Base-by-base conservation (phyloP, 2,113 vertebrate species). In the Boleophthalmus pectinirostris region DNA sequence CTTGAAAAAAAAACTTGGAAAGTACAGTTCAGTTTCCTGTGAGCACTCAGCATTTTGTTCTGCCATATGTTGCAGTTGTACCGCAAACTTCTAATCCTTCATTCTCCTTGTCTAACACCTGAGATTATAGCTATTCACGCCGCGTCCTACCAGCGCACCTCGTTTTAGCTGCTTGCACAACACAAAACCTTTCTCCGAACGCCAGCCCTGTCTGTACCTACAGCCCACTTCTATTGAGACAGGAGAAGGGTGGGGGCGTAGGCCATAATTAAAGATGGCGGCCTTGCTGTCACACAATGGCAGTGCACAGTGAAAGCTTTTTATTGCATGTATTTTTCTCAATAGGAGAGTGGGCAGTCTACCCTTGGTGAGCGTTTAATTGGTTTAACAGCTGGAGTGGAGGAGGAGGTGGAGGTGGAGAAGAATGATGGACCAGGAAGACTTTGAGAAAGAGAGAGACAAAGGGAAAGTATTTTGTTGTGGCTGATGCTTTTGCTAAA, bases 211-310 rank as follows among this genome's bases (percentile, higher is more conserved):
- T 89, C 85, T 87, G 75, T 83, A 87, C 87, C 85, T 87, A 87
- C 85, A 89, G 76, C 87, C 87, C 88, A 90, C 88, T 82, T 85
- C 82, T 86, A 88, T 92, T 92, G 87, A 91, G 75, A 47, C 3
- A 74, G 74, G 69, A 83, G 82, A 87, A 86, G 87, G 89, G 84
- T 77, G 89, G 88, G 80, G 88, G 90, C 75, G 86, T 79, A 88
- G 88, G 87, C 88, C 87, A 82, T 92, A 91, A 92, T 92, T 92
- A 92, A 92, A 92, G 85, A 92, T 92, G 89, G 89, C 87, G 79
- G 83, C 76, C 79, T 74, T 74, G 84, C 83, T 54, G 78, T 69
- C 53, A 60, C 84, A 91, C 90, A 91, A 91, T 90, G 72, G 89
- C 81, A 74, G 57, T 58, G 79, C 78, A 82, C 83, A 85, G 83